These are phyloP conservation scores for Alaudala cheleensis DNA, from an alignment of 2,113 vertebrate species.

Conservation along the genomic window DNA sequence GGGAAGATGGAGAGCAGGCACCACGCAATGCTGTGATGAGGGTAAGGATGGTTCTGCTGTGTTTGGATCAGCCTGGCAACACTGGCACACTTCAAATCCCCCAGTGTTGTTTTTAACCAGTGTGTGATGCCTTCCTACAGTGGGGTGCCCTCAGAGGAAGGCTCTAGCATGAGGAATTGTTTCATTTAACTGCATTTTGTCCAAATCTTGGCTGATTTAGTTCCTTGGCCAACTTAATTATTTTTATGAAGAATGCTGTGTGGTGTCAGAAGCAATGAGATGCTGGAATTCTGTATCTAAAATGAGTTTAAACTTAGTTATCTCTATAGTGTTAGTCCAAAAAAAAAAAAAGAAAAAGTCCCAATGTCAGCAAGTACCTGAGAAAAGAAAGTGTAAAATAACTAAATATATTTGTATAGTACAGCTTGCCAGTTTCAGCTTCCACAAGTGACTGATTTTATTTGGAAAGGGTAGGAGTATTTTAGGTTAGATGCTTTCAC, in stretches of 20 bases:
- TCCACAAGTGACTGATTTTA: background rate
- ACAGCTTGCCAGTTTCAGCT: background rate
- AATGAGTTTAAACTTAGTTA: background rate
- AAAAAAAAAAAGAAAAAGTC: background rate
- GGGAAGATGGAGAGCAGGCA: accelerated
- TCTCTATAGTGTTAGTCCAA: background rate
- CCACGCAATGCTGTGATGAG: background rate
- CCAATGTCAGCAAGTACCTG: background rate
- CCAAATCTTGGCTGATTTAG: background rate
- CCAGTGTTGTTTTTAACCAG: accelerated
- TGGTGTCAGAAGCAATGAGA: background rate
- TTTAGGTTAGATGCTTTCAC: background rate
- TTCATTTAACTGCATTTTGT: background rate
- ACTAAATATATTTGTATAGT: background rate
- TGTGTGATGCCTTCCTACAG: background rate
- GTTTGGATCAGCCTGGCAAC: background rate
- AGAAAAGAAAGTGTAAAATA: background rate
- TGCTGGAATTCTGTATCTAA: background rate
- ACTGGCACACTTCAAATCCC: background rate
- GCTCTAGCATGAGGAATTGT: background rate
- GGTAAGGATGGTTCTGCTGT: background rate
- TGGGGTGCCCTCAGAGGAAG: background rate
- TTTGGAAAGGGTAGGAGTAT: background rate
- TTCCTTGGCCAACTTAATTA: background rate
- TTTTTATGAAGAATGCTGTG: background rate